Evolutionary conservation across 2,113 vertebrate species (phyloP).

Genomic region (Hylia prasina): DNA sequence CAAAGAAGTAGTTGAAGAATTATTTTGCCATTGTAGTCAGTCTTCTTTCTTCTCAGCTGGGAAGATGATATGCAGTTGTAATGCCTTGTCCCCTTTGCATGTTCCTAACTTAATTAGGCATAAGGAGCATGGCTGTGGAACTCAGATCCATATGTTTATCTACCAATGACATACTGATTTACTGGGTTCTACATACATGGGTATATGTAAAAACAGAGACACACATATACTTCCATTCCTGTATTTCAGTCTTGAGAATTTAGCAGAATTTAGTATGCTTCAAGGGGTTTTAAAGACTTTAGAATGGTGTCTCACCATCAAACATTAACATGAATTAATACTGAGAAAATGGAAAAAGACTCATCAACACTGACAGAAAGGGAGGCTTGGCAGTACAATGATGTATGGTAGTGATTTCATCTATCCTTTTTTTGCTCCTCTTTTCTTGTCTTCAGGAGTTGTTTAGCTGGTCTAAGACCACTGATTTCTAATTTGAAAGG

Average conservation of each 20-base stretch:
- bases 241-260: background rate
- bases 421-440: background rate
- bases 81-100: background rate
- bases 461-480: background rate
- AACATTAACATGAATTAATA: background rate
- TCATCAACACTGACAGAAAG: background rate
- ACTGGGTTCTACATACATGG: background rate
- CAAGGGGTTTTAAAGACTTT: background rate
- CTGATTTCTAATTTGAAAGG: background rate
- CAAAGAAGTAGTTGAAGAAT: background rate
- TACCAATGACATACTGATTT: background rate
- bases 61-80: background rate
- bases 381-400: background rate
- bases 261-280: background rate
- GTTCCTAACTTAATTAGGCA: background rate
- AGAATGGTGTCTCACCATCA: accelerated
- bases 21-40: background rate
- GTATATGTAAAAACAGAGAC: background rate
- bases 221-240: background rate
- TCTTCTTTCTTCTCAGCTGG: background rate
- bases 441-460: background rate
- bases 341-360: background rate
- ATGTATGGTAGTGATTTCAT: background rate
- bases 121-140: background rate
- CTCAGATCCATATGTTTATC: background rate